phyloP scores from a whole-genome alignment of 2,888 invertebrate genomes.

The Nomada fabriciana region DNA sequence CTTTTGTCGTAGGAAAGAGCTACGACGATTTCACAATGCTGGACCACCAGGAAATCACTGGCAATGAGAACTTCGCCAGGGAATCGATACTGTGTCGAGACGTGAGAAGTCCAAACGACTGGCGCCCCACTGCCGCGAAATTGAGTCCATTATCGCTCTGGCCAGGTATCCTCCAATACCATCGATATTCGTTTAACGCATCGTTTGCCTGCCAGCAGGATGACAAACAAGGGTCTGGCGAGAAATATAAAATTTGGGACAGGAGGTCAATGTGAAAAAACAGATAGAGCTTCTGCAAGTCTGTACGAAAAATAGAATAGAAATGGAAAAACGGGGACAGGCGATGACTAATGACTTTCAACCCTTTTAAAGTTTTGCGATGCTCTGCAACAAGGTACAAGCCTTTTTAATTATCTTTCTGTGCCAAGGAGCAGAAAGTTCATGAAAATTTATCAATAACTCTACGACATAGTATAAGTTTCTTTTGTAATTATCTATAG shows the following conservation, averaged over 20 bases:
- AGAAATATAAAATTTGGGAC: constrained; percentile 71
- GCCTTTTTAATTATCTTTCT: no score
- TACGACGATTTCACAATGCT: constrained; percentile 63
- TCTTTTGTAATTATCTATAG: no score
- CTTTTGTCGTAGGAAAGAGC: constrained; percentile 39
- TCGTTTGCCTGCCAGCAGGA: constrained; percentile 69
- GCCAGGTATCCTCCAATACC: constrained; percentile 73
- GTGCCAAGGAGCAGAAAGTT: no score
- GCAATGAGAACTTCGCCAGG: constrained; percentile 45
- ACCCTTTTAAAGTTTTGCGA: background rate
- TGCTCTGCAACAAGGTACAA: no score
- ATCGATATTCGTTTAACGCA: constrained; percentile 78
- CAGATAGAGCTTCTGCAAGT: background rate
- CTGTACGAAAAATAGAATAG: background rate
- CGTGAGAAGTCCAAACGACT: constrained; percentile 66
- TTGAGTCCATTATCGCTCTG: constrained; percentile 77
- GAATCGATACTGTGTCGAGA: constrained; percentile 72
- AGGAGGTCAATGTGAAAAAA: constrained; percentile 1
- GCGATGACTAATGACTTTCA: constrained; percentile 48
- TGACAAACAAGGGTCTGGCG: constrained; percentile 70
- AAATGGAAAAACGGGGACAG: constrained; percentile 10
- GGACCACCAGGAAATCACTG: constrained; percentile 69
- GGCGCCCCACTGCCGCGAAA: constrained; percentile 71
- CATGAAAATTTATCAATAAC: no score
- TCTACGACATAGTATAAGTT: no score